Evolutionary conservation across 2,113 vertebrate species (phyloP).

Genomic region (Lucifuga dentata): DNA sequence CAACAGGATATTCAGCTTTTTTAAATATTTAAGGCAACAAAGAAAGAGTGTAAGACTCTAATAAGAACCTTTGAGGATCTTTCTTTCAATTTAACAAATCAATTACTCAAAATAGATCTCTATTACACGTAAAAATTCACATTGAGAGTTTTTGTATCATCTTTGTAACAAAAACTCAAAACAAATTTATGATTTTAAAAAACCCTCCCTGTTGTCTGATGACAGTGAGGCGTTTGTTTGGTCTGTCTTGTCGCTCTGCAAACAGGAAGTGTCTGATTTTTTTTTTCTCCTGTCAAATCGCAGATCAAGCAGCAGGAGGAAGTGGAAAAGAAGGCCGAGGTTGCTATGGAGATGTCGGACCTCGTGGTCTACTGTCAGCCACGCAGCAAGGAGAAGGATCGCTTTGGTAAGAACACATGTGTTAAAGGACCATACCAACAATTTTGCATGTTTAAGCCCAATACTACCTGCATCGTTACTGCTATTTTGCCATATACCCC

Average conservation of each 20-base stretch:
- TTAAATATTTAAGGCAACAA: no score
- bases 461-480: no score
- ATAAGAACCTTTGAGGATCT: no score
- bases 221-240: neutral
- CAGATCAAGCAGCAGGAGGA: slow-evolving; percentile 88
- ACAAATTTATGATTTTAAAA: neutral
- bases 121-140: neutral
- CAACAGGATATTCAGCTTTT: no score
- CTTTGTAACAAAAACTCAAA: neutral
- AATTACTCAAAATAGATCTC: no score
- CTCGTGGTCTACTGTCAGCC: slow-evolving; percentile 96
- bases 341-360: slow-evolving; percentile 96
- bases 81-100: no score
- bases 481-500: no score
- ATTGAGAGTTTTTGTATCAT: neutral
- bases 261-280: slow-evolving; percentile 44
- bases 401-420: slow-evolving; percentile 85
- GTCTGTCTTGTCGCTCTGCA: slow-evolving; percentile 16
- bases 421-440: no score
- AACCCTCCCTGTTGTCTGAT: neutral
- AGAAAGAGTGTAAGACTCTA: no score
- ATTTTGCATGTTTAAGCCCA: no score
- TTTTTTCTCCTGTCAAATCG: slow-evolving; percentile 31
- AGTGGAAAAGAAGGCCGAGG: slow-evolving; percentile 90
- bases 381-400: slow-evolving; percentile 95